Base-by-base conservation (phyloP, 1,140 invertebrate genomes). In the Achroia grisella region DNA sequence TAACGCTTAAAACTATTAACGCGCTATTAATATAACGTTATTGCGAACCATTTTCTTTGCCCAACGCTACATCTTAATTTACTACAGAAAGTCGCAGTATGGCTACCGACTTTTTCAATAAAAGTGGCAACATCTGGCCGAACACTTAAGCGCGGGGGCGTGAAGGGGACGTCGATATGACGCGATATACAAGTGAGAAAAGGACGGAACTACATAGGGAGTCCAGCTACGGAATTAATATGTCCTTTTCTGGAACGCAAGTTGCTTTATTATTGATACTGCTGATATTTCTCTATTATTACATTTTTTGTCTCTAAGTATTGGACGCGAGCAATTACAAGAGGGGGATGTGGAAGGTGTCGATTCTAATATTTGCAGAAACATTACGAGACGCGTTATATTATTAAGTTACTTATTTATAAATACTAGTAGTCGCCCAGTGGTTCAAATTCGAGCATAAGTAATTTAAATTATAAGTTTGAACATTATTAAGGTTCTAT, bases 101-200 rank as follows among this genome's bases (percentile, higher is more conserved):
- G 69, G 72, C 72, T 56, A 53, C 56, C 52, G 68, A 76, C 56
- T 79, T 76, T 79, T 79, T 79, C 75, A 79, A 79, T 79, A 76
- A 79, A 79, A 79, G 52, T 62, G 70, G 70, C 61, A 72, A 74
- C 75, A 79, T 79, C 75, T 79, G 75, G 63, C 34, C 28, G 50
- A 59, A 68, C 75, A 79, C 75, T 79, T 79, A 79, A 74, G 67
- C 64, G 56, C 56, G 67, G 72, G 71, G 57, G 72, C 52, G 69
- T 35, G 63, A 74, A 43, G 27, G 62, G 52, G 66, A 72, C 31
- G 30, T 35, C 41, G 17, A 17, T 47, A 58, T 50, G 39, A 13
- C 13, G 10, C 10, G 13, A 28, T 10, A 11, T 10, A 5, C 14
- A 5, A 23, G 60, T 35, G 12, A 33, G 63, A 72, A 28, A 48